Evolutionary conservation across 2,113 vertebrate genomes (phyloP).

Genomic region (Bubo blakistoni): DNA sequence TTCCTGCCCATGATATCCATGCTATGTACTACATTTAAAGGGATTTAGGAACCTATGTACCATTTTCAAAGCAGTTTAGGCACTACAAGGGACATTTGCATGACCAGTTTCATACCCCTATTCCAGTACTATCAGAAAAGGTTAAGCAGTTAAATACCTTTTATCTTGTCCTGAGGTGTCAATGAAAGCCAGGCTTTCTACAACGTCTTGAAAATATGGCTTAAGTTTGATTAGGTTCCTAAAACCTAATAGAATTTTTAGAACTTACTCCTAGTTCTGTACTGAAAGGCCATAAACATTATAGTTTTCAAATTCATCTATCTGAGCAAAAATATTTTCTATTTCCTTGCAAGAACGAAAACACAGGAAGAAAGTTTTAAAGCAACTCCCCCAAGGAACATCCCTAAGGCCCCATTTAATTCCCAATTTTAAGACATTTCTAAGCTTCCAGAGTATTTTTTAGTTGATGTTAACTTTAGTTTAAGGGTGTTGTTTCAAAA

Average conservation of each 20-base stretch:
- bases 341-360: neutral
- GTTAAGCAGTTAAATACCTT: neutral
- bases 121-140: neutral
- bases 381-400: neutral
- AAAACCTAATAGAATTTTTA: neutral
- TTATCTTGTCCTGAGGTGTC: neutral
- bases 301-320: neutral
- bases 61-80: neutral
- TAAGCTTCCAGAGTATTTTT: neutral
- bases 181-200: neutral
- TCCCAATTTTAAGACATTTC: neutral
- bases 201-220: neutral
- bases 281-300: neutral
- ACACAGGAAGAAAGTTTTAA: conserved; percentile 22
- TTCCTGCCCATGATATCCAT: neutral
- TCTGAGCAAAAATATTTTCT: neutral
- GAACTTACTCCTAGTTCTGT: neutral
- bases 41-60: neutral
- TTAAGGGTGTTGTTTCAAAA: conserved; percentile 41
- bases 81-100: neutral
- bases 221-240: neutral
- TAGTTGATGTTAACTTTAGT: neutral
- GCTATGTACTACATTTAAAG: neutral
- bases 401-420: neutral
- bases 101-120: neutral